A percentile compares a stretch with the other conserved stretches of the same genome.
Conservation (phyloP, 2,797 vertebrate genomes). For the Saxicola maurus region DNA sequence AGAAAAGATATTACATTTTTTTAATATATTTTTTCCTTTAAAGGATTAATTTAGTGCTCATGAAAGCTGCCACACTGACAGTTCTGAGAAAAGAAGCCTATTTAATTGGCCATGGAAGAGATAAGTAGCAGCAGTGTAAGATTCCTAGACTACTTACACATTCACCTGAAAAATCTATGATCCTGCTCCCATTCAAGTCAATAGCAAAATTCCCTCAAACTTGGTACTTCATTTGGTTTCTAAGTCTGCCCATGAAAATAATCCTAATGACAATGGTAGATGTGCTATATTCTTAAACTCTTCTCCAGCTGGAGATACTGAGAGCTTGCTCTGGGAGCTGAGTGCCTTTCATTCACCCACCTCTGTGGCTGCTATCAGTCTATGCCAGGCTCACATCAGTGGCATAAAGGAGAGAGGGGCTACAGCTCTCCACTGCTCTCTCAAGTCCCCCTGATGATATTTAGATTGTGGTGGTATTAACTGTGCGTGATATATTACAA, state of each 20-base stretch:
- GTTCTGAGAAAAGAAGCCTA: conserved; percentile 17
- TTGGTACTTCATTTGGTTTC: background rate
- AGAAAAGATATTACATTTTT: conserved; percentile 27
- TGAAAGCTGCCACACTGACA: conserved; percentile 34
- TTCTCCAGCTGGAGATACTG: background rate
- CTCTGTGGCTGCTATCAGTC: background rate
- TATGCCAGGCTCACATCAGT: background rate
- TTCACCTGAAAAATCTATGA: conserved; percentile 12
- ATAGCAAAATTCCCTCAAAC: background rate
- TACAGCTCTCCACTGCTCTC: background rate
- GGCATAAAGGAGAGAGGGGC: background rate
- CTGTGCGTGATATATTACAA: background rate
- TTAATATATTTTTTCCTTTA: conserved; percentile 21
- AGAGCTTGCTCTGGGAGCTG: background rate
- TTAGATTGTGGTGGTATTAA: background rate
- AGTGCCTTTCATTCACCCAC: background rate
- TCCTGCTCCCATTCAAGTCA: background rate
- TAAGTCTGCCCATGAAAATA: background rate
- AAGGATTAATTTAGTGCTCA: conserved; percentile 36
- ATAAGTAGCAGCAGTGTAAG: background rate
- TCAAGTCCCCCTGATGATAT: background rate
- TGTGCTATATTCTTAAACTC: background rate
- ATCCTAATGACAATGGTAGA: background rate
- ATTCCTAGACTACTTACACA: background rate
- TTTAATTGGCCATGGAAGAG: conserved; percentile 44